phyloP scores from a whole-genome alignment of 2,113 vertebrate species.

The Pelmatolapia mariae region DNA sequence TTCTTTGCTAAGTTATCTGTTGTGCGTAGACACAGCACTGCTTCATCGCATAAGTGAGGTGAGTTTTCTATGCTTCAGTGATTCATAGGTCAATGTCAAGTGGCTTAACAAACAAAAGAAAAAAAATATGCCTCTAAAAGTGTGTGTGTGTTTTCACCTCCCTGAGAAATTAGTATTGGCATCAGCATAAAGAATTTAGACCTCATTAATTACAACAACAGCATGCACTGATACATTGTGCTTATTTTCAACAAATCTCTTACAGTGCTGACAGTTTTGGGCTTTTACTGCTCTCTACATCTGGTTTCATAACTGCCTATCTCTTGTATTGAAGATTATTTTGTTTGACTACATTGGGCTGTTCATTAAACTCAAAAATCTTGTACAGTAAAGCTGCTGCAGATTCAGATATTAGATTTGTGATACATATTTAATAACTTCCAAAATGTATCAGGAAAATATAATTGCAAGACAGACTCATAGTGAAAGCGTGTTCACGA shows the following conservation, averaged over 20 bases:
- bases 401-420: neutral
- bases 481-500: neutral
- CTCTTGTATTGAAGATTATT: neutral
- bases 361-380: neutral
- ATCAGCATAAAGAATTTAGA: neutral
- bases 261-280: neutral
- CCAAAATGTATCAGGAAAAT: neutral
- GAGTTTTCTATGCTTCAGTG: neutral
- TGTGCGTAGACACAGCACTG: neutral
- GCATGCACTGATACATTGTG: neutral
- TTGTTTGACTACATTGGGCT: neutral
- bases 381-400: neutral
- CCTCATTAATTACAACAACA: neutral
- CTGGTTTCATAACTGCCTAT: neutral
- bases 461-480: neutral
- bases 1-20: neutral
- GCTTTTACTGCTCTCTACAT: neutral
- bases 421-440: neutral
- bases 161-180: neutral
- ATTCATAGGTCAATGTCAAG: neutral
- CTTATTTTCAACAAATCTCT: neutral
- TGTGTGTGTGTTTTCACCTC: neutral
- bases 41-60: neutral
- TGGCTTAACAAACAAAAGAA: neutral
- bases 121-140: neutral